A percentile compares a stretch with the other conserved stretches of the same genome.
Evolutionary conservation across 2,888 invertebrate genomes (phyloP).

Genomic region (Sphaeridia pumilis): DNA sequence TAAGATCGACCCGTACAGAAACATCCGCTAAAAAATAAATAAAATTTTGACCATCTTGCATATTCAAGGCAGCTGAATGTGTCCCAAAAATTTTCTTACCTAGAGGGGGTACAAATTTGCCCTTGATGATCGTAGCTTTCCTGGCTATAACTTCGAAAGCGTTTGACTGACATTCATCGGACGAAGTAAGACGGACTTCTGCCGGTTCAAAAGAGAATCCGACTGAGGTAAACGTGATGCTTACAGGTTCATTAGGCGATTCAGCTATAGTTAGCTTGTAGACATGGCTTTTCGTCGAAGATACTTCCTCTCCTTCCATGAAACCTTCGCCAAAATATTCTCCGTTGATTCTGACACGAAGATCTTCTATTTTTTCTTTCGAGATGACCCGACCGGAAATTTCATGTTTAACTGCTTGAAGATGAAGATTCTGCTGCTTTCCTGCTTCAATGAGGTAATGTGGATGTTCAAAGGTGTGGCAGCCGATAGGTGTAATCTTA

Average conservation of each 20-base stretch:
- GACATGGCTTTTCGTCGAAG: slow-evolving; percentile 38
- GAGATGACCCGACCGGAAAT: slow-evolving; percentile 25
- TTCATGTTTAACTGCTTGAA: slow-evolving; percentile 24
- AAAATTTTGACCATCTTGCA: neutral
- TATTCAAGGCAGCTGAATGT: neutral
- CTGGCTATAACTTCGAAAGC: slow-evolving; percentile 54
- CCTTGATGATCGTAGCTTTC: slow-evolving; percentile 54
- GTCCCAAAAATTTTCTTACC: slow-evolving; percentile 22
- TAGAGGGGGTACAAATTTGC: slow-evolving; percentile 53
- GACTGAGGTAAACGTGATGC: slow-evolving; percentile 57
- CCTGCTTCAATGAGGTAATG: slow-evolving; percentile 29
- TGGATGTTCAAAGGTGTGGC: slow-evolving; percentile 59
- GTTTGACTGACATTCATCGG: slow-evolving; percentile 55
- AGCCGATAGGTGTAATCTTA: slow-evolving; percentile 60
- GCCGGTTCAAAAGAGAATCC: slow-evolving; percentile 58
- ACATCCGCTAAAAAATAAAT: slow-evolving; percentile 20
- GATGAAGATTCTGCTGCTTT: slow-evolving; percentile 18
- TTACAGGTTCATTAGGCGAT: slow-evolving; percentile 45
- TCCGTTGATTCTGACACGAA: slow-evolving; percentile 25
- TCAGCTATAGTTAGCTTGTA: slow-evolving; percentile 40
- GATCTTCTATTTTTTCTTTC: slow-evolving; percentile 24
- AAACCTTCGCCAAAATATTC: slow-evolving; percentile 9
- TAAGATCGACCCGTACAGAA: slow-evolving; percentile 23
- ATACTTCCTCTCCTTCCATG: slow-evolving; percentile 21
- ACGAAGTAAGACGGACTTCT: slow-evolving; percentile 50